Conservation (phyloP, 2,888 invertebrate species). For the Clitarchus hookeri region DNA sequence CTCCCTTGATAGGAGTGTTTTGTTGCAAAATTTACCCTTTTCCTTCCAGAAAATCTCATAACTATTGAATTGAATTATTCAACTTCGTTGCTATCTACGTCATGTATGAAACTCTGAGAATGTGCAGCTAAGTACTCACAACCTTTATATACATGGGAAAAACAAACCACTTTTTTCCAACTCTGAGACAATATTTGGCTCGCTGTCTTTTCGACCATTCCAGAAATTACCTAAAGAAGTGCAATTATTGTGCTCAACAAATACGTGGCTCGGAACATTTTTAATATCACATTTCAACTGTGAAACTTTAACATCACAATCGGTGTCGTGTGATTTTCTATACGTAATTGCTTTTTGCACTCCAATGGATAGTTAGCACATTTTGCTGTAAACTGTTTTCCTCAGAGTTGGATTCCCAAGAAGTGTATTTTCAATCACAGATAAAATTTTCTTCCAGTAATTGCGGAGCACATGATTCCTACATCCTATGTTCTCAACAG, state of each 20-base stretch:
- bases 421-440: not conserved
- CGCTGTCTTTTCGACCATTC: conserved; percentile 22
- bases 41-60: not conserved
- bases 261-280: conserved; percentile 27
- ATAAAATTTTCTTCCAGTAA: not conserved
- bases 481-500: not conserved
- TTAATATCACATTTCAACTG: conserved; percentile 17
- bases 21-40: conserved; percentile 17
- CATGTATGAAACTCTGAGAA: not conserved
- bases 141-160: not conserved
- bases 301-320: not conserved
- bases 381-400: no score
- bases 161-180: conserved; percentile 20
- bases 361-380: no score
- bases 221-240: conserved; percentile 28
- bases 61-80: conserved; percentile 20
- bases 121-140: not conserved
- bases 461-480: conserved; percentile 25
- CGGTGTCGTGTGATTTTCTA: not conserved
- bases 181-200: conserved; percentile 22
- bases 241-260: conserved; percentile 4
- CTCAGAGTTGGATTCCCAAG: not conserved
- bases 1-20: not conserved
- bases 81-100: no score
- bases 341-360: no score